These are phyloP conservation scores for Gopherus evgoodei DNA, from an alignment of 2,113 vertebrate species.

Conservation along the genomic window DNA sequence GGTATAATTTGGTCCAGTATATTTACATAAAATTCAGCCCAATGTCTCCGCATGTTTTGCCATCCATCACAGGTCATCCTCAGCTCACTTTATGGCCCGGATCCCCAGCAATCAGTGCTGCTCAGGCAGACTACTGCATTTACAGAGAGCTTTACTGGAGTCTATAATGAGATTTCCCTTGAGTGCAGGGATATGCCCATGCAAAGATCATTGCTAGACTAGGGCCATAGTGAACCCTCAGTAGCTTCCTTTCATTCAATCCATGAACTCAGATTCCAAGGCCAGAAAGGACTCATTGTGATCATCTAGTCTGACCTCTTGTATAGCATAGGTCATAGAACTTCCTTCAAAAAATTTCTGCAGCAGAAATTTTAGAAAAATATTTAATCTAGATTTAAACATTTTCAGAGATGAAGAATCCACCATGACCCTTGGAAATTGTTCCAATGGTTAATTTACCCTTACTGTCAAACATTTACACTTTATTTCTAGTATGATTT, in stretches of 20 bases:
- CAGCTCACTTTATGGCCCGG: background rate
- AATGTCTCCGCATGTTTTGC: background rate
- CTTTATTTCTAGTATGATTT: background rate
- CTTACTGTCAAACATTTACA: background rate
- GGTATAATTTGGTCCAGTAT: background rate
- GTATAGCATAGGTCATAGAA: background rate
- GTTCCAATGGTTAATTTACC: background rate
- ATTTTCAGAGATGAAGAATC: background rate
- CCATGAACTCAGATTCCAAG: too few species aligned
- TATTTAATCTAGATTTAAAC: background rate
- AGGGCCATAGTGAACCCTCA: background rate
- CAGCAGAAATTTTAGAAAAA: background rate
- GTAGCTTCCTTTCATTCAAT: background rate
- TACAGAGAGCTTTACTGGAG: background rate
- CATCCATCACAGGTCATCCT: background rate
- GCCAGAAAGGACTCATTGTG: too few species aligned
- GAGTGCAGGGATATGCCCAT: background rate
- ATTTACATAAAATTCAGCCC: background rate
- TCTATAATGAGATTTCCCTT: background rate
- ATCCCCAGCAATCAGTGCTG: background rate
- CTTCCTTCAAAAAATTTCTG: background rate
- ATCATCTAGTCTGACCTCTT: background rate
- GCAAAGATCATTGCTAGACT: background rate
- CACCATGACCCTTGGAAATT: background rate
- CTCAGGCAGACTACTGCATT: conserved; percentile 26